Evolutionary conservation across 2,113 vertebrate species (phyloP), one percentile per base, ranked within the genome.

Genomic region (Mystacornis crossleyi): DNA sequence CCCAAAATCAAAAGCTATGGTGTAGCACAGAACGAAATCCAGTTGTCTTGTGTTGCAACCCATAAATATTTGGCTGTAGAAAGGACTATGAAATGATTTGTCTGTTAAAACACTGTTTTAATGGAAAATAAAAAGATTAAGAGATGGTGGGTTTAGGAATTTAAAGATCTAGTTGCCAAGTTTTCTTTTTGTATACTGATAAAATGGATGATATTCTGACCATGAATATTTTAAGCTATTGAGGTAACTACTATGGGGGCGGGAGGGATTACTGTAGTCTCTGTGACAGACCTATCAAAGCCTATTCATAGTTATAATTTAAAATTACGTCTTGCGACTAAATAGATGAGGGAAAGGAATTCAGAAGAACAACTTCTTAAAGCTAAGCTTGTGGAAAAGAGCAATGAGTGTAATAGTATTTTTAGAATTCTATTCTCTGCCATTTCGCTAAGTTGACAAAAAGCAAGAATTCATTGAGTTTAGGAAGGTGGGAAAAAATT

Each of bases 81-180:
- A 69, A 82, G 50, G 43, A 42, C 42, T 64, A 17, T 62, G 51
- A 92, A 95, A 86, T 43, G 74, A 78, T 64, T 36, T 48, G 8
- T 12, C 28, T 75, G 23, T 48, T 70, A 51, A 86, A 67, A 60
- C 36, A 86, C 9, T 11, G 5, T 60, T 26, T 67, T 40, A 64
- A 71, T 55, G 34, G 38, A 7, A 58, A 45, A 18, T 19, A 33
- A 73, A 81, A 89, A 74, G 0, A 9, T 36, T 34, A 77, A 67
- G 8, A 7, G 25, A 1, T 29, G 10, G 3, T 20, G 3, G 0
- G 4, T 65, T 66, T 45, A 25, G 1, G 3, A 54, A 60, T 57
- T 80, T 83, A 86, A 58, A 40, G 17, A 72, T 28, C 8, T 38
- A 55, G 31, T 64, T n/a, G 64, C 2, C 10, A 55, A 28, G 3